Conservation (phyloP, 2,888 invertebrate genomes). For the Rhagium mordax region DNA sequence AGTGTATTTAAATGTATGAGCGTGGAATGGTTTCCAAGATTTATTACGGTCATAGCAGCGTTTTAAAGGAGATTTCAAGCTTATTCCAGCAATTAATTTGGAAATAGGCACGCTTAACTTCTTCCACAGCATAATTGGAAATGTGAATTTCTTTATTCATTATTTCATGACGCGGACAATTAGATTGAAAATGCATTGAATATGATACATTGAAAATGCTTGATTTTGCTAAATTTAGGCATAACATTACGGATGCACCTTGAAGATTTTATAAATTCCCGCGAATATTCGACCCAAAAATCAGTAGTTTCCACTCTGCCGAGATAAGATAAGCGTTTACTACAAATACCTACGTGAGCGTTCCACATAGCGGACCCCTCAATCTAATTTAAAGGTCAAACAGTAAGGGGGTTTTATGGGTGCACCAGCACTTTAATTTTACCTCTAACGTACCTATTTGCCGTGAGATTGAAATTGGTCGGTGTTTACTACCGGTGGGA, state of each 20-base stretch:
- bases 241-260: too few species aligned
- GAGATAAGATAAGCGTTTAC: not conserved
- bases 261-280: too few species aligned
- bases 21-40: not conserved
- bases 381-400: conserved; percentile 5
- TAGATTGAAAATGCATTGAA: too few species aligned
- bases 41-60: not conserved
- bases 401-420: not conserved
- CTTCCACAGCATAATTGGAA: not conserved
- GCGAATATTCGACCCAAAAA: not conserved
- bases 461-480: not conserved
- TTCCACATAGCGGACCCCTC: not conserved
- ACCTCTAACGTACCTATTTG: not conserved
- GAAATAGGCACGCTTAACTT: not conserved
- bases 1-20: not conserved
- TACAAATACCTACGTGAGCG: not conserved
- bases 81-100: not conserved
- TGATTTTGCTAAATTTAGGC: too few species aligned
- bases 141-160: not conserved
- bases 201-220: too few species aligned
- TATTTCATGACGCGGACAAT: not conserved
- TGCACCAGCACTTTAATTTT: not conserved
- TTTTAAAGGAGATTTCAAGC: not conserved
- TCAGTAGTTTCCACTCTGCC: not conserved
- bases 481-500: conserved; percentile 38